Base-by-base conservation (phyloP, 2,797 vertebrate species). In the Bufotes viridis region DNA sequence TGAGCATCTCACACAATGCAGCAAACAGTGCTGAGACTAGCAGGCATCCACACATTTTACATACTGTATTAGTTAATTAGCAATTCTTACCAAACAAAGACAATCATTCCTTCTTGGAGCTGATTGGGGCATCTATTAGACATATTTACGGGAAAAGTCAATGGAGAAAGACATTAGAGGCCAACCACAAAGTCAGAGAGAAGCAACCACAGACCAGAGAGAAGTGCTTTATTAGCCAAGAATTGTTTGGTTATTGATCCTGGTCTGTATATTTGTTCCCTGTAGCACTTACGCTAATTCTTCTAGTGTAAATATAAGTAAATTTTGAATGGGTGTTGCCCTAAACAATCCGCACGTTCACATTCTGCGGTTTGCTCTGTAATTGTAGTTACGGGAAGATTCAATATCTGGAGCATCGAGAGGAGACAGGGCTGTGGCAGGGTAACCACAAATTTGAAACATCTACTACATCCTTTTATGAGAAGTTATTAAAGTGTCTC, bases 241-340 rank as follows among this genome's bases (percentile, higher is more conserved):
- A 97, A 96, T 96, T 95, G 97, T 96, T 97, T 96, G 96, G 93
- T 96, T 98, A 99, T 99, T 97, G 98, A 99, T 98, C 96, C 96
- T 78, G 97, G 97, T 98, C 97, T 97, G 93, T 95, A 95, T 96
- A 97, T 98, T 97, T 97, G 97, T 98, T 97, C 97, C 98, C 97
- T 97, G 93, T 95, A 98, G 97, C 98, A 99, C 98, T 99, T 98
- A 98, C 96, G 96, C 97, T 97, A 98, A 97, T 98, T 98, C 98
- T 98, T 97, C 97, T 97, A 98, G 97, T 98, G 98, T 99, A 99
- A 99, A 99, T 98, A 98, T 97, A 95, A 95, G 97, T 97, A 97
- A 97, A 98, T 98, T 89, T 97, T 99, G 98, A 99, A 98, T 97
- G 97, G 96, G 96, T 96, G 97, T 96, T 95, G 94, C 96, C 96